Conservation (phyloP, 2,797 vertebrate genomes). For the Pipistrellus kuhlii region DNA sequence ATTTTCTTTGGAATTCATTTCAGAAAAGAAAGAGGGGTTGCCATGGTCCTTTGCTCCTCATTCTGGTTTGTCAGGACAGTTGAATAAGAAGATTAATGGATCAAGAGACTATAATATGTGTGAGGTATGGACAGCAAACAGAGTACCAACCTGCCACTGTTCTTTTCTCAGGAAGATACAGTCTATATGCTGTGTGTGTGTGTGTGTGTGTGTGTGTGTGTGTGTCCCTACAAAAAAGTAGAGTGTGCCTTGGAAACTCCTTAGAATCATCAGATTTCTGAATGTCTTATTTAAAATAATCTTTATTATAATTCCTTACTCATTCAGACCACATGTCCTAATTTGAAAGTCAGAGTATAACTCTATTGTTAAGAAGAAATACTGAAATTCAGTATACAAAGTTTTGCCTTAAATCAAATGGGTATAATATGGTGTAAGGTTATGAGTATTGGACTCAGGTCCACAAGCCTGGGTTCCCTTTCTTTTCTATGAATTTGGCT, state of each 20-base stretch:
- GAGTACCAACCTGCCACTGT: neutral
- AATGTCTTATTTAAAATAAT: constrained; percentile 31
- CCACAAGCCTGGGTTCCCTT: neutral
- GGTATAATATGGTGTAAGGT: neutral
- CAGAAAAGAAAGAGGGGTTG: neutral
- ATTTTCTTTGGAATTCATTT: constrained; percentile 8
- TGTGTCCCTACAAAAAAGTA: neutral
- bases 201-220: neutral
- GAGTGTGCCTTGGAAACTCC: neutral
- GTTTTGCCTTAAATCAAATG: neutral
- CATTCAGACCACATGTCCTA: neutral
- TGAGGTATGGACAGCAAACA: neutral
- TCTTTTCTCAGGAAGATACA: neutral
- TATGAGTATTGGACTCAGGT: neutral
- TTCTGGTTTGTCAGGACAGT: neutral
- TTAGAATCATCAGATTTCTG: neutral
- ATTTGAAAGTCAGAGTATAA: neutral
- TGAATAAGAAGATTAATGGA: neutral
- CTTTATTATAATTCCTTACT: neutral
- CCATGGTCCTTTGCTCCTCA: neutral
- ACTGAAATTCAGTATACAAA: neutral
- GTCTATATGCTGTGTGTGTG: neutral
- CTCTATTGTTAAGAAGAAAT: neutral
- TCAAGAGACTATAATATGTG: neutral
- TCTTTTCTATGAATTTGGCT: neutral